Conservation (phyloP, 2,113 vertebrate genomes). For the Epinephelus moara region DNA sequence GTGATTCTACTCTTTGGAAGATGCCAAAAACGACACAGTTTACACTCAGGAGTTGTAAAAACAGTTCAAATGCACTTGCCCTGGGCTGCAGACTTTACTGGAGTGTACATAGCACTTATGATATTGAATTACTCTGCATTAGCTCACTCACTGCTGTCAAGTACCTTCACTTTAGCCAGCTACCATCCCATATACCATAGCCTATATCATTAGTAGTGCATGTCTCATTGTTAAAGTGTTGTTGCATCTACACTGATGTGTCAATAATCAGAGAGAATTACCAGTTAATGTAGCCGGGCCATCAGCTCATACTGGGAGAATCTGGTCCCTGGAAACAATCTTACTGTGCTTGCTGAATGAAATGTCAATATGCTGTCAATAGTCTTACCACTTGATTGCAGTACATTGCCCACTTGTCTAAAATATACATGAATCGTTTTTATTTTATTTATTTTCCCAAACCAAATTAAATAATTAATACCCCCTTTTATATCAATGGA, state of each 20-base stretch:
- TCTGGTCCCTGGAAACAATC: not conserved
- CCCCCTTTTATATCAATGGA: constrained; percentile 9
- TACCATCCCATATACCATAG: not conserved
- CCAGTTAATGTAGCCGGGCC: not conserved
- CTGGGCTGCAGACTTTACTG: not conserved
- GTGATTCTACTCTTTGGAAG: not conserved
- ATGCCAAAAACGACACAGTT: not conserved
- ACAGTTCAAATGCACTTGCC: not conserved
- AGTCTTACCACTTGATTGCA: not conserved
- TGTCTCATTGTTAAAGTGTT: constrained; percentile 13
- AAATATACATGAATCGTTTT: not conserved
- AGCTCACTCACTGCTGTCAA: constrained; percentile 32
- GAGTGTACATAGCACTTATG: constrained; percentile 27
- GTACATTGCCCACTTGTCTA: not conserved
- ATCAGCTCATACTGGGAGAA: not conserved
- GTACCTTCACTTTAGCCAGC: constrained; percentile 8
- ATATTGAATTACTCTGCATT: constrained; percentile 46
- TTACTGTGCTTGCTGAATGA: not conserved
- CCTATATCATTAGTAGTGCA: not conserved
- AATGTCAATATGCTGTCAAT: not conserved
- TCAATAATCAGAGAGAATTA: constrained; percentile 19
- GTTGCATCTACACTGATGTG: constrained; percentile 1
- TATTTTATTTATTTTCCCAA: not conserved
- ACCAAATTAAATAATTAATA: constrained; percentile 9
- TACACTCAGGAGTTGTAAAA: not conserved